phyloP scores from a whole-genome alignment of 2,113 vertebrate species.

The Ochotona curzoniae region DNA sequence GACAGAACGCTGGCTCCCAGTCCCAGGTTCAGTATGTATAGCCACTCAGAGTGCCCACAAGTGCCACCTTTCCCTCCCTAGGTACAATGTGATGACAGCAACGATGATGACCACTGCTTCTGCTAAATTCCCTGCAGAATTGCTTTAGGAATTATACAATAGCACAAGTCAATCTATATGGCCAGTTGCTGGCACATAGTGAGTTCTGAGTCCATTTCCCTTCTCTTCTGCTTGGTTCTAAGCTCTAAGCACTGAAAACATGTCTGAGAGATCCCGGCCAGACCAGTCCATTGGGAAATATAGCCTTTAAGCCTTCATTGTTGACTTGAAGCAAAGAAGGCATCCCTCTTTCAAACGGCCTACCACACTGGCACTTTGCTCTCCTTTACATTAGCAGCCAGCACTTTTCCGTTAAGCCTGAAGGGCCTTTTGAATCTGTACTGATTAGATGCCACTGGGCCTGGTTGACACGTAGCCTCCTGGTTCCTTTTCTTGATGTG shows the following conservation, averaged over 20 bases:
- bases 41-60: background rate
- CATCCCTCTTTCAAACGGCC: background rate
- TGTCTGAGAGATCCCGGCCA: background rate
- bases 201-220: background rate
- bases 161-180: background rate
- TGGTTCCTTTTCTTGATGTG: slow-evolving; percentile 18
- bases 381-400: background rate
- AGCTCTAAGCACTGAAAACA: background rate
- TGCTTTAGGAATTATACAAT: background rate
- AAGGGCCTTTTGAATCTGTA: slow-evolving; percentile 17
- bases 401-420: background rate
- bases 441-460: slow-evolving; percentile 7
- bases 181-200: background rate
- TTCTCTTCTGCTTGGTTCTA: background rate
- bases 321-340: background rate
- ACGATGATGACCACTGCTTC: no score
- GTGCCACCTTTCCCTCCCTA: background rate
- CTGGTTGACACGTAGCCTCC: slow-evolving; percentile 17
- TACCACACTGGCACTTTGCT: background rate
- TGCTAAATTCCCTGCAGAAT: background rate
- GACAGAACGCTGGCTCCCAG: background rate
- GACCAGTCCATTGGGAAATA: background rate
- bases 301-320: background rate
- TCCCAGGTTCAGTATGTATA: background rate
- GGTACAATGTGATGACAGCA: background rate